These are phyloP conservation scores for Psephotus haematonotus DNA, from an alignment of 2,113 vertebrate genomes.

Conservation along the genomic window DNA sequence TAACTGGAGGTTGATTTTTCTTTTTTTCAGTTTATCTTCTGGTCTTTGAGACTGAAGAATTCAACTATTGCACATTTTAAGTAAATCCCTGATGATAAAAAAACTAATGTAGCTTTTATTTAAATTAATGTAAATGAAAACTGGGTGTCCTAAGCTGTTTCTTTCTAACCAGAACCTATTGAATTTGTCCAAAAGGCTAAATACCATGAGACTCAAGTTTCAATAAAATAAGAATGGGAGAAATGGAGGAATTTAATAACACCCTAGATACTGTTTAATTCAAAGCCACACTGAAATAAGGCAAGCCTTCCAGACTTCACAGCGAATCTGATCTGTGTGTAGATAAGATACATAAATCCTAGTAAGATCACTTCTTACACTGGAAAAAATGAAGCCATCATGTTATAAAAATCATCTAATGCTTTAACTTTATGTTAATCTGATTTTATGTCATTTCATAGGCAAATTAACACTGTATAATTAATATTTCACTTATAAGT, in stretches of 20 bases:
- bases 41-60: neutral
- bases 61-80: neutral
- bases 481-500: neutral
- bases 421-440: neutral
- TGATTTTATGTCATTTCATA: neutral
- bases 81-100: neutral
- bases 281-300: constrained; percentile 2
- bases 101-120: neutral
- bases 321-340: neutral
- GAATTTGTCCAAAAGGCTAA: neutral
- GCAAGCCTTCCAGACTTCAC: neutral
- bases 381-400: neutral
- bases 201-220: neutral
- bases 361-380: neutral
- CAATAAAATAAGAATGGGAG: neutral
- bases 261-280: neutral
- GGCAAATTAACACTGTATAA: neutral
- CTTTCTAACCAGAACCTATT: neutral
- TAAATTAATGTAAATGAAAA: neutral
- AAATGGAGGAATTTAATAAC: neutral
- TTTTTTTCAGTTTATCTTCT: neutral
- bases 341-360: neutral
- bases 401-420: neutral
- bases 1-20: neutral
- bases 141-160: neutral